Conservation (phyloP, 2,797 vertebrate species). For the Muscicapa striata region DNA sequence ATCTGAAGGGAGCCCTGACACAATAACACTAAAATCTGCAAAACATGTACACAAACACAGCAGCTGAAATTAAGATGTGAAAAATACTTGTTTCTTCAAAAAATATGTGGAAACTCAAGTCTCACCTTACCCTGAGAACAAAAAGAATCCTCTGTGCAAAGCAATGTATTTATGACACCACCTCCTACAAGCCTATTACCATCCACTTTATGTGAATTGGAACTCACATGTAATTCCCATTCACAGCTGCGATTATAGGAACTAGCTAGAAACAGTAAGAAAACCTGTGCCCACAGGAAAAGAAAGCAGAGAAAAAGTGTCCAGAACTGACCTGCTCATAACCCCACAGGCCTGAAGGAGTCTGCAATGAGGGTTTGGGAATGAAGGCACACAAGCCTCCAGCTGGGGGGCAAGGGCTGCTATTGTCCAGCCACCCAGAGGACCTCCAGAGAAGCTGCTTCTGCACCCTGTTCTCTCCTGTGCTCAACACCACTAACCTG, state of each 20-base stretch:
- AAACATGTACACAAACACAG: not conserved
- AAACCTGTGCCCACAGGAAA: not conserved
- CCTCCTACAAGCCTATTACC: not conserved
- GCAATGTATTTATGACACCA: not conserved
- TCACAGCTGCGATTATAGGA: not conserved
- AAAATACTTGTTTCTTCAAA: not conserved
- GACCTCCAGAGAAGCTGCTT: not conserved
- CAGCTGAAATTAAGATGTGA: not conserved
- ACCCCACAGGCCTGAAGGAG: not conserved
- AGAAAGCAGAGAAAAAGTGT: not conserved
- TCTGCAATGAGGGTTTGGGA: accelerated
- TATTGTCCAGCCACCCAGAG: not conserved
- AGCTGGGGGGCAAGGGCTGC: not conserved
- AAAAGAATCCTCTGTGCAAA: not conserved
- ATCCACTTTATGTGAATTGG: not conserved
- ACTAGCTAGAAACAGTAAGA: not conserved
- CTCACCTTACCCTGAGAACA: not conserved
- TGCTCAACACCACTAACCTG: not conserved
- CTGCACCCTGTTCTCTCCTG: not conserved
- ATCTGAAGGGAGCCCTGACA: not conserved
- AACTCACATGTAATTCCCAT: not conserved
- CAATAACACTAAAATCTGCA: not conserved
- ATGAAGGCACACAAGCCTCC: not conserved
- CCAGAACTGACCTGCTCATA: not conserved
- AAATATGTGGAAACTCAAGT: not conserved